Percentiles rank a stretch among this genome's conserved stretches.
Conservation (phyloP, 2,113 vertebrate genomes). For the Gobio gobio region DNA sequence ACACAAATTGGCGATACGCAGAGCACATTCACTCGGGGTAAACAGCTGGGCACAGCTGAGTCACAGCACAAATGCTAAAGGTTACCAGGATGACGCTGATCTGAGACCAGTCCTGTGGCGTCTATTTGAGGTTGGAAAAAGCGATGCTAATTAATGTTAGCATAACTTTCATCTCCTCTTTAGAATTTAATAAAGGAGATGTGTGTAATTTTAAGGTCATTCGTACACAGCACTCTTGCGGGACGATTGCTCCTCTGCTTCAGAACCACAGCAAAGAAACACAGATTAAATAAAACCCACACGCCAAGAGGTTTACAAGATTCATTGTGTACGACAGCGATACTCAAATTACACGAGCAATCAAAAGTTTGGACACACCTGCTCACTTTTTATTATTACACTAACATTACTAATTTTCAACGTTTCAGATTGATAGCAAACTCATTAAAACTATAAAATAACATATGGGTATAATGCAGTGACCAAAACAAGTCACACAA, state of each 20-base stretch:
- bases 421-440: too few species aligned
- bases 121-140: conserved; percentile 28
- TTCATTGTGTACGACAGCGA: neutral
- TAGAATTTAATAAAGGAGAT: conserved; percentile 65
- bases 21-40: conserved; percentile 51
- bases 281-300: neutral
- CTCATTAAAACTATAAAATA: too few species aligned
- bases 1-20: conserved; percentile 7
- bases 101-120: neutral
- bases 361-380: neutral
- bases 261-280: neutral
- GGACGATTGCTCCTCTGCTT: neutral
- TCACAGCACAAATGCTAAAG: conserved; percentile 14
- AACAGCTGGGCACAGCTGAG: conserved; percentile 55
- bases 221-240: conserved; percentile 45
- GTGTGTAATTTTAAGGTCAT: conserved; percentile 63
- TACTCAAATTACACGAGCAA: neutral
- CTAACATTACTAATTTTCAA: neutral
- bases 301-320: neutral
- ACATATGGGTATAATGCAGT: too few species aligned
- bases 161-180: conserved; percentile 37
- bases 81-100: conserved; percentile 19
- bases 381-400: neutral
- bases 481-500: too few species aligned
- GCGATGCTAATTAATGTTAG: neutral